Evolutionary conservation across 1,140 invertebrate species (phyloP).

Genomic region (Panulirus ornatus): DNA sequence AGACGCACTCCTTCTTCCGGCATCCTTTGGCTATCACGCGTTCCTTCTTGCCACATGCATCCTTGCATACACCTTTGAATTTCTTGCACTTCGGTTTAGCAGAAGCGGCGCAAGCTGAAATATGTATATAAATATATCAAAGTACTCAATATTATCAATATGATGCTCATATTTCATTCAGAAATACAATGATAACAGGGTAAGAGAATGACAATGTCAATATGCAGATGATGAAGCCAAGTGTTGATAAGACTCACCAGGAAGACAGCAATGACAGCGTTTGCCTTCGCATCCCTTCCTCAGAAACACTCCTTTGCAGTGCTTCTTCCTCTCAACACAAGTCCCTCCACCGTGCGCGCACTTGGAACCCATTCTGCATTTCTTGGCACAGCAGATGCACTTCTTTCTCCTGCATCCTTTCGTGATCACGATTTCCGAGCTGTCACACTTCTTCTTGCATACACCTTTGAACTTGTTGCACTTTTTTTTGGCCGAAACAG

Average conservation of each 20-base stretch:
- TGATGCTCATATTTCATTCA: too few relatives aligned
- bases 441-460: not conserved
- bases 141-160: too few relatives aligned
- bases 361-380: not conserved
- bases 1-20: conserved; percentile 7
- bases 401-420: conserved; percentile 29
- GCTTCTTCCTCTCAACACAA: not conserved
- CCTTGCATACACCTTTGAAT: conserved; percentile 7
- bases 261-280: not conserved
- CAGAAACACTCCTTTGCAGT: not conserved
- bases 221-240: too few relatives aligned
- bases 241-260: not conserved
- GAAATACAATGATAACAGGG: too few relatives aligned
- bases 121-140: too few relatives aligned
- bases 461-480: not conserved
- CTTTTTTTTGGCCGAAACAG: conserved; percentile 1
- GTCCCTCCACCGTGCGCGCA: not conserved
- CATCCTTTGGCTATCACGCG: conserved; percentile 6
- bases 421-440: not conserved
- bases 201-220: too few relatives aligned
- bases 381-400: conserved; percentile 23
- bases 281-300: not conserved
- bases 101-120: not conserved
- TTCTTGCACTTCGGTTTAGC: conserved; percentile 10
- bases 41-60: not conserved